A percentile compares a stretch with the other conserved stretches of the same genome.
phyloP scores from a whole-genome alignment of 2,797 vertebrate species.

The Acanthurus tractus region DNA sequence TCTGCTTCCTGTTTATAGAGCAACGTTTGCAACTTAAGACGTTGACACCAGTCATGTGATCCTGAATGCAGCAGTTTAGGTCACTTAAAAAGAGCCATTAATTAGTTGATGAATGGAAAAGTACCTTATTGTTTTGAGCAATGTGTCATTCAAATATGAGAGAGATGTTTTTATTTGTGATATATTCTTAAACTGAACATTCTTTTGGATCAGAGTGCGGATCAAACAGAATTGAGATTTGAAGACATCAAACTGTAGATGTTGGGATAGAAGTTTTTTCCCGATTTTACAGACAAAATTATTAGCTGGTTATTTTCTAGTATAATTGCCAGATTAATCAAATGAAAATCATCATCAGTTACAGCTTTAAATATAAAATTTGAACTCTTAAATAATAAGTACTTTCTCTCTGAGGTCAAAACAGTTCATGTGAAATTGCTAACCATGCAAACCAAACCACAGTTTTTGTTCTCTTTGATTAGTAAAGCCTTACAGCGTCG shows the following conservation, averaged over 20 bases:
- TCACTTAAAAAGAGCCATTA: background rate
- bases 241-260: background rate
- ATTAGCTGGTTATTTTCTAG: background rate
- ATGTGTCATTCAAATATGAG: background rate
- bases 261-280: background rate
- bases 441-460: too few relatives aligned
- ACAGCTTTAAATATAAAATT: background rate
- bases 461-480: background rate
- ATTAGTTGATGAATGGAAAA: background rate
- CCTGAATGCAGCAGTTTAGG: background rate
- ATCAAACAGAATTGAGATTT: background rate
- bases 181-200: background rate
- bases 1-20: constrained; percentile 53
- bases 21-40: constrained; percentile 13
- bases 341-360: background rate
- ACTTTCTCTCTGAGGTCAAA: background rate
- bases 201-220: background rate
- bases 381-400: background rate
- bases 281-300: background rate
- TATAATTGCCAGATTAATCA: background rate
- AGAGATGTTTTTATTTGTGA: background rate
- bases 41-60: constrained; percentile 25
- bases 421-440: background rate
- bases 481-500: background rate
- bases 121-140: background rate